Evolutionary conservation across 2,888 invertebrate genomes (phyloP), one percentile per base, ranked within the genome.

Genomic region (Chouioia cunea): DNA sequence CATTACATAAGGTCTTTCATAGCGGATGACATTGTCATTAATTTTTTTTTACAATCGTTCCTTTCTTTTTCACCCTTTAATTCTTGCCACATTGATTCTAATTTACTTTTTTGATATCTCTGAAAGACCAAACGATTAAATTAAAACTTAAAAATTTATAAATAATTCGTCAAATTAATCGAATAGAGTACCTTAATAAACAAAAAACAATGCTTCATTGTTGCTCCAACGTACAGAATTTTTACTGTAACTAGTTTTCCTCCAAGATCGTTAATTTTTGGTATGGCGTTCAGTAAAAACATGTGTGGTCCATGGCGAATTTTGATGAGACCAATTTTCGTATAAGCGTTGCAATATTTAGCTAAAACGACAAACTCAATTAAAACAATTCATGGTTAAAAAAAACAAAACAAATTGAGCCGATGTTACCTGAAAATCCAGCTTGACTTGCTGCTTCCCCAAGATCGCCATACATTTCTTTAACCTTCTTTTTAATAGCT

Each of bases 311-410:
- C 93, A 82, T 93, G 94, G 62, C 93, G 87, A 18, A 89, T 88
- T 79, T 93, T 88, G 60, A 95, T 87, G 44, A 95, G 88, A 0
- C 92, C 93, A 77, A 94, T 91, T 86, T 90, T 89, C 0, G 94
- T 94, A 70, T 89, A 88, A 76, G 90, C 89, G 85, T 94, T 94
- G 80, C 93, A 93, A 86, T 95, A 94, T 87, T 93, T 94, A 23
- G 92, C 91, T 81, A 23, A 62, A 78, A 73, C 6, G 23, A 15
- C 27, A 3, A 3, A 36, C 48, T 6, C 4, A 23, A 46, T 56
- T 44, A 20, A 50, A 50, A 27, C 22, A 48, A 20, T 47, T 48
- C n/a, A n/a, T n/a, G 6, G 36, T 12, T 2, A 18, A 53, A 48
- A 52, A 44, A 50, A 65, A 71, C 56, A 57, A 71, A 65, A 18